These are phyloP conservation scores for Sorex maritimensis DNA, from an alignment of 2,797 vertebrate species.

Conservation along the genomic window DNA sequence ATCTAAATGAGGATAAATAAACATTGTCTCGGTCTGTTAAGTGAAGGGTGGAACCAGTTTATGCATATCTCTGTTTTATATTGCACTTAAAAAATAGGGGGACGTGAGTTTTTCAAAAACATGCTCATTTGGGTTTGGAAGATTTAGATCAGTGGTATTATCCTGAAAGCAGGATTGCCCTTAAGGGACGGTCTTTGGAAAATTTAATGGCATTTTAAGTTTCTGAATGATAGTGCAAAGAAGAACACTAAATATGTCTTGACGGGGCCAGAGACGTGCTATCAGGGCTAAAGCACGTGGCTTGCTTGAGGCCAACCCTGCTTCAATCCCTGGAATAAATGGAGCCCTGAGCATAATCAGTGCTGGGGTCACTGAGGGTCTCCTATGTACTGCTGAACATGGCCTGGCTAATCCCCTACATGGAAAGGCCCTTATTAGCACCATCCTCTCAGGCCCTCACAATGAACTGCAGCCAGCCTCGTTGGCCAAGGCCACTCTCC, in stretches of 20 bases:
- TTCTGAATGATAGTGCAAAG: accelerated
- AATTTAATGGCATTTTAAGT: background rate
- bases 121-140: conserved; percentile 12
- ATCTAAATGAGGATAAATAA: background rate
- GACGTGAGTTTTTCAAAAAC: background rate
- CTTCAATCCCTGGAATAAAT: no score
- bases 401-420: no score
- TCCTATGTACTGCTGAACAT: no score
- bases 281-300: no score
- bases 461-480: no score
- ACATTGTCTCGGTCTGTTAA: background rate
- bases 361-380: no score
- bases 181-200: background rate
- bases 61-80: background rate
- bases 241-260: background rate
- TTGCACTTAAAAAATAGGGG: background rate
- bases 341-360: no score
- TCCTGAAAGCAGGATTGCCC: background rate
- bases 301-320: no score
- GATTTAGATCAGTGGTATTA: background rate
- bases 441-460: no score
- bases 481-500: no score
- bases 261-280: no score
- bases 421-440: no score
- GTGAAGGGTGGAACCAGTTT: conserved; percentile 1